Evolutionary conservation across 1,140 invertebrate species (phyloP).

Genomic region (Helicoverpa zea): DNA sequence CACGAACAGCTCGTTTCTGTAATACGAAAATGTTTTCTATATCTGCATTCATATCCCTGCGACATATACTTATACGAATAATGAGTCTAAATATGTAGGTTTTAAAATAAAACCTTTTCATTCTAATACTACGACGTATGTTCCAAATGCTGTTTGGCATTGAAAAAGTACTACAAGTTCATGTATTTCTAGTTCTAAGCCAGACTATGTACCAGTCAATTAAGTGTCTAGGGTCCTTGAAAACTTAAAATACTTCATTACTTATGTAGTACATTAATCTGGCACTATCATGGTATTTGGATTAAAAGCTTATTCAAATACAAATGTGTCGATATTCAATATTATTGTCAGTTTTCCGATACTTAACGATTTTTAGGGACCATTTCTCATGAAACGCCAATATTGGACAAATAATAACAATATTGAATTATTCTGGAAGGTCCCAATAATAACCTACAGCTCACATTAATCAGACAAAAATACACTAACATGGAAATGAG

Average conservation of each 20-base stretch:
- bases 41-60: too few species aligned
- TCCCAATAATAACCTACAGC: not conserved
- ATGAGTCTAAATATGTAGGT: conserved; percentile 5
- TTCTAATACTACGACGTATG: not conserved
- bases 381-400: too few species aligned
- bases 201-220: conserved; percentile 2
- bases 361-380: not conserved
- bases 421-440: too few species aligned
- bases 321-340: too few species aligned
- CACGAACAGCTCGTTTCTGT: too few species aligned
- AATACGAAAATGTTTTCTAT: too few species aligned
- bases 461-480: not conserved
- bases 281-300: not conserved
- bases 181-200: not conserved
- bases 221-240: conserved; percentile 38
- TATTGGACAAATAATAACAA: too few species aligned
- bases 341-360: not conserved
- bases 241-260: conserved; percentile 17
- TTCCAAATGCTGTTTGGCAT: conserved; percentile 1
- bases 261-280: too few species aligned
- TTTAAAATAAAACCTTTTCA: not conserved
- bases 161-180: conserved; percentile 17
- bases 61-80: not conserved
- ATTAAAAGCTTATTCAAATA: not conserved
- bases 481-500: conserved; percentile 8